Evolutionary conservation across 1,140 invertebrate species (phyloP), one percentile per base, ranked within the genome.

Genomic region (Drosophila watanabei): DNA sequence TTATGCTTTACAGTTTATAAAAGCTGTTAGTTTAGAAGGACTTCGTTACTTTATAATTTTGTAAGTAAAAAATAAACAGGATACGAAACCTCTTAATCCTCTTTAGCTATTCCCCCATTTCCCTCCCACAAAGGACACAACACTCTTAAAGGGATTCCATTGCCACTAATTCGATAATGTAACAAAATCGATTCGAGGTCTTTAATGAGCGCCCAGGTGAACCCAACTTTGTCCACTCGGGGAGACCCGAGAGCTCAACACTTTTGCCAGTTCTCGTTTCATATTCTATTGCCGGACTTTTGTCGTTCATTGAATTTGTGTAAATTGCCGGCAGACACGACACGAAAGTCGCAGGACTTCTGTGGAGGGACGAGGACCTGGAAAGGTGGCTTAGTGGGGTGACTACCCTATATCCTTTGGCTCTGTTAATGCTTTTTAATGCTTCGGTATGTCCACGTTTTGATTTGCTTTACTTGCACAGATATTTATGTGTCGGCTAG

Each of bases 241-340:
- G 33, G 20, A 16, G 52, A 37, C 52, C 33, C 52, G 52, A 32
- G 43, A 33, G 20, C 72, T 76, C 73, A 77, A 77, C 75, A 77
- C 75, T 59, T 68, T 77, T 60, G 20, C 48, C 75, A 68, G 76
- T 57, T 69, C 46, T 63, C 30, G 63, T 32, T 60, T 75, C 41
- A 51, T 37, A 80, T 49, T 73, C 35, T 63, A 46, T 32, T 43
- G 20, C 37, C 43, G 30, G 57, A 49, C 52, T 48, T 51, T 64
- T 61, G 73, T 81, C 69, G 73, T 76, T 85, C 85, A 85, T 89
- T 89, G 80, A 88, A 88, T 89, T 88, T 86, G 82, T 86, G 86
- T 86, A 89, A 89, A 89, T 86, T 90, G 68, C 86, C 79, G 18
- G 24, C 57, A 80, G 82, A 80, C 85, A 89, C 85, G 85, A 61